phyloP scores from a whole-genome alignment of 1,140 invertebrate genomes.

The Oscheius sp. region DNA sequence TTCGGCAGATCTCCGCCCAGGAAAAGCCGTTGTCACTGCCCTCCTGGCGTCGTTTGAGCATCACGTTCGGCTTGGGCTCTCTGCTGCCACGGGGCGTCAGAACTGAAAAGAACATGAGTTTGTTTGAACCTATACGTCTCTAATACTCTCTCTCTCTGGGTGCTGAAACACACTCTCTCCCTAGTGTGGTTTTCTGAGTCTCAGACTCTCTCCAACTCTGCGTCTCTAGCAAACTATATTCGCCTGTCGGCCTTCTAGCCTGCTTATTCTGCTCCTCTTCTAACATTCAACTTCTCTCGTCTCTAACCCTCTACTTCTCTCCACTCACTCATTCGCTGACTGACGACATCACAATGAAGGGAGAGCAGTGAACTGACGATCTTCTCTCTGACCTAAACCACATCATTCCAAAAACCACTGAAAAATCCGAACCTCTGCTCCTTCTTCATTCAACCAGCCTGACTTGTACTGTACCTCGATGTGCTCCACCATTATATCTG shows the following conservation, averaged over 20 bases:
- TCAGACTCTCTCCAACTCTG: too few species aligned
- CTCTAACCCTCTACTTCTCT: too few species aligned
- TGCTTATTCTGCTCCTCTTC: too few species aligned
- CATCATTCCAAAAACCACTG: too few species aligned
- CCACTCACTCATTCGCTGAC: not conserved
- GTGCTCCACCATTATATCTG: constrained; percentile 18
- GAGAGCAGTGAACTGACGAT: constrained; percentile 23
- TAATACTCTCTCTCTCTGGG: too few species aligned
- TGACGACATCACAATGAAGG: constrained; percentile 12
- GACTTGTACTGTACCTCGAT: constrained; percentile 18
- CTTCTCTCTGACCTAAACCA: too few species aligned
- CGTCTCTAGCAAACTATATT: too few species aligned
- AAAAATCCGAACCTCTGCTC: not conserved
- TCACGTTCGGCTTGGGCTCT: constrained; percentile 6
- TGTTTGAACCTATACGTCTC: too few species aligned
- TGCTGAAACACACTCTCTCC: too few species aligned
- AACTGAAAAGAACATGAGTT: constrained; percentile 7
- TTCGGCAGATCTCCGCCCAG: constrained; percentile 15
- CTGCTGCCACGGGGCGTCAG: not conserved
- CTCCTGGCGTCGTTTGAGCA: constrained; percentile 13
- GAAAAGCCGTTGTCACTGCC: not conserved
- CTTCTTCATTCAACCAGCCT: constrained; percentile 1
- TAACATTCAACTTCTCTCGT: too few species aligned
- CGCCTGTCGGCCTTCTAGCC: too few species aligned
- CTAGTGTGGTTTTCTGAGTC: too few species aligned